Percentiles rank a stretch among this genome's conserved stretches.
Conservation (phyloP, 2,888 invertebrate genomes). For the Calameuta idolon region DNA sequence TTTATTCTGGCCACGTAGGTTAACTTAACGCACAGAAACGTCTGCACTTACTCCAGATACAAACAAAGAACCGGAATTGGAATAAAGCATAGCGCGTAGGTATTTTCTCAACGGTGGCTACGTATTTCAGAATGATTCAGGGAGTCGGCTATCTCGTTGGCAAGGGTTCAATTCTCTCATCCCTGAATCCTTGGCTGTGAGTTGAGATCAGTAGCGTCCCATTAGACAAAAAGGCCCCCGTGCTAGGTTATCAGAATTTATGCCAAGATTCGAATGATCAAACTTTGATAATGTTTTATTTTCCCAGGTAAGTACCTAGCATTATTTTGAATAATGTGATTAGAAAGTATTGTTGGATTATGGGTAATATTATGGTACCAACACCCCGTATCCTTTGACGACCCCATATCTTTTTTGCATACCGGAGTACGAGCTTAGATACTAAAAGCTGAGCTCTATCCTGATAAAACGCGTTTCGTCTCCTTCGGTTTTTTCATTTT, state of each 20-base stretch:
- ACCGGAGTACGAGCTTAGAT: neutral
- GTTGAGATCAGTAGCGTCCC: neutral
- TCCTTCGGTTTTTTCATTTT: neutral
- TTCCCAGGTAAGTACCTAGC: neutral
- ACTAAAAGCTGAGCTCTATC: neutral
- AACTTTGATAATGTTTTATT: neutral
- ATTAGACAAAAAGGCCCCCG: neutral
- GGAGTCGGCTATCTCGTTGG: conserved; percentile 30
- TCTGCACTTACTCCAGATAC: neutral
- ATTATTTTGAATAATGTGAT: neutral
- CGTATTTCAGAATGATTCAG: conserved; percentile 37
- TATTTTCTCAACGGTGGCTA: conserved; percentile 15
- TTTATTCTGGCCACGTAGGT: neutral
- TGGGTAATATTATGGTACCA: neutral
- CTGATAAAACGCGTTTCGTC: neutral
- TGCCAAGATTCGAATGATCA: neutral
- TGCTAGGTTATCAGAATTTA: neutral
- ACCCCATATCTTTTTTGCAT: neutral
- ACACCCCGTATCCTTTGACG: neutral
- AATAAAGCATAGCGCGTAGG: conserved; percentile 19
- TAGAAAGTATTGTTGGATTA: neutral
- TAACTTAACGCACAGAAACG: neutral
- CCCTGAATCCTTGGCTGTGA: conserved; percentile 8
- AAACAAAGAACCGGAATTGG: neutral
- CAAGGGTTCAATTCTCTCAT: conserved; percentile 36